These are phyloP conservation scores for Trachelus stipa DNA, from an alignment of 2,888 invertebrate species.

Conservation along the genomic window DNA sequence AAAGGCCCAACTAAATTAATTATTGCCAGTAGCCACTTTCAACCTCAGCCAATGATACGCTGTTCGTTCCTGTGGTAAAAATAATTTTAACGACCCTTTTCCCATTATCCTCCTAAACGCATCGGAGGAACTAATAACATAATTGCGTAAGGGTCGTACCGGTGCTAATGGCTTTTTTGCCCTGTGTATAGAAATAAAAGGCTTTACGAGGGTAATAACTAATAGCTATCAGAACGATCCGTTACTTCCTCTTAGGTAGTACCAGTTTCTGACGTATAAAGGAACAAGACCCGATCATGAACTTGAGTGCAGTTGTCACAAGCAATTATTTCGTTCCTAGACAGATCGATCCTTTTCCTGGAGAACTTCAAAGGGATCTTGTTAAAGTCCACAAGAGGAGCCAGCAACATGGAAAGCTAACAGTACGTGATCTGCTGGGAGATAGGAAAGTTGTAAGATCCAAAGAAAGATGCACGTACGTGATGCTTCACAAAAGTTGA, in stretches of 20 bases:
- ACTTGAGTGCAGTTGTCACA: background rate
- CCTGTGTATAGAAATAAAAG: background rate
- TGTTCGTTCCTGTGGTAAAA: background rate
- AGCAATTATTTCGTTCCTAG: constrained; percentile 38
- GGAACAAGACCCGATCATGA: background rate
- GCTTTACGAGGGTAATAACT: background rate
- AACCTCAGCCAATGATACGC: background rate
- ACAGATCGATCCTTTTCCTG: constrained; percentile 1
- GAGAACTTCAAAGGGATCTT: background rate
- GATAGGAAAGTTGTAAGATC: background rate
- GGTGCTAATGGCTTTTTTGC: background rate
- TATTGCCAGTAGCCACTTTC: background rate
- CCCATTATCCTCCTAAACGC: background rate
- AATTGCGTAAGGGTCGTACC: background rate
- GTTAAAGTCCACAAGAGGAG: background rate
- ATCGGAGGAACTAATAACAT: background rate
- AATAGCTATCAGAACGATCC: background rate
- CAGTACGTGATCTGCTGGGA: background rate
- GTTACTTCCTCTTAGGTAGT: background rate
- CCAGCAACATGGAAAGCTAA: background rate
- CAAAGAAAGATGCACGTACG: background rate
- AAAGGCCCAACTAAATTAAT: background rate
- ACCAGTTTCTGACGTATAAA: background rate
- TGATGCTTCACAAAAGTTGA: background rate
- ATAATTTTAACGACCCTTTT: background rate